Evolutionary conservation across 2,888 invertebrate genomes (phyloP).

Genomic region (Idaea biselata): DNA sequence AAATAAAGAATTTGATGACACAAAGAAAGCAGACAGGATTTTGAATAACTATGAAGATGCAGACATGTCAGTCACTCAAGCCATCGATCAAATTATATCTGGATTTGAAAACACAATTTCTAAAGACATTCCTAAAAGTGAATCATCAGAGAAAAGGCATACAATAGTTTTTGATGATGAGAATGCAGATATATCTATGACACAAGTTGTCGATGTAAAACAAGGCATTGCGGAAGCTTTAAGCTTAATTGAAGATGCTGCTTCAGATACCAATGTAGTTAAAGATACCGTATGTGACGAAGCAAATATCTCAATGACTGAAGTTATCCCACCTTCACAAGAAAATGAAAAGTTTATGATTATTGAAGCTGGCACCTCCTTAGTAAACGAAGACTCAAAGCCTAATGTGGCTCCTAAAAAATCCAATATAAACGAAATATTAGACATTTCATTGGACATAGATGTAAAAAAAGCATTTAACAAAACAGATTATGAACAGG

Average conservation of each 20-base stretch:
- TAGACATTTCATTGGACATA: background rate
- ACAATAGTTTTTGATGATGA: slow-evolving; percentile 29
- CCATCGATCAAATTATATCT: slow-evolving; percentile 23
- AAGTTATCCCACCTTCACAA: background rate
- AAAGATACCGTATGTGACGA: background rate
- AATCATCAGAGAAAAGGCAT: slow-evolving; percentile 17
- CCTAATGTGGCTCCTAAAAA: background rate
- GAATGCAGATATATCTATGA: slow-evolving; percentile 36
- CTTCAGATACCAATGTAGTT: slow-evolving; percentile 13
- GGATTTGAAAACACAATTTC: slow-evolving; percentile 3
- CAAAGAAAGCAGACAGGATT: slow-evolving; percentile 10
- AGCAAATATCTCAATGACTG: slow-evolving; percentile 15
- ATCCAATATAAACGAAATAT: background rate
- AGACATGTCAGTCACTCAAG: slow-evolving; percentile 33
- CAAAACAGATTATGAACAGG: background rate
- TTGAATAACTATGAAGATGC: slow-evolving; percentile 20
- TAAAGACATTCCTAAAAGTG: background rate
- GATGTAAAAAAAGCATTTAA: background rate
- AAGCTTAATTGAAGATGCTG: background rate
- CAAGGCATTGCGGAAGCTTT: slow-evolving; percentile 11
- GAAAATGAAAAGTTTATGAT: background rate
- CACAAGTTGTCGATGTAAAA: slow-evolving; percentile 32
- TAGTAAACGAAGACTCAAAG: background rate
- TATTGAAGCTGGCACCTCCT: background rate
- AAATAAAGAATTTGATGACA: slow-evolving; percentile 5